A percentile compares a stretch with the other conserved stretches of the same genome.
Evolutionary conservation across 2,888 invertebrate species (phyloP).

Genomic region (Ectropis crepuscularia): DNA sequence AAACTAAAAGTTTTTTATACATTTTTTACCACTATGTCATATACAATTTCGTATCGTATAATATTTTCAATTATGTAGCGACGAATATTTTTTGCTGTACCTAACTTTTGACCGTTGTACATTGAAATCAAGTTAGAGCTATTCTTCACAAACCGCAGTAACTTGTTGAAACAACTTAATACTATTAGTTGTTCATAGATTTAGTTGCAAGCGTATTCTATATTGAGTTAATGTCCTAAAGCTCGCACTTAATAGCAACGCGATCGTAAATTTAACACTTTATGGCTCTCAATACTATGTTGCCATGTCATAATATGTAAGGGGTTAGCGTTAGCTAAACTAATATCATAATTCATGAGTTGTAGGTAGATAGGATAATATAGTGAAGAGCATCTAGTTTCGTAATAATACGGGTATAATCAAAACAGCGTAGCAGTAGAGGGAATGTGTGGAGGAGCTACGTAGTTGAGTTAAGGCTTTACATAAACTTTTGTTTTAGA

Average conservation of each 20-base stretch:
- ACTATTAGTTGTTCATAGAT: neutral
- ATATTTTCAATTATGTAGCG: too few species aligned
- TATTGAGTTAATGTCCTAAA: slow-evolving; percentile 25
- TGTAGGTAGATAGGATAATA: neutral
- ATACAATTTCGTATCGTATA: too few species aligned
- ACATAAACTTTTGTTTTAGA: too few species aligned
- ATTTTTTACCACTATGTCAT: too few species aligned
- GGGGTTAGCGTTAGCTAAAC: slow-evolving; percentile 8
- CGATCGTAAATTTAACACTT: slow-evolving; percentile 50
- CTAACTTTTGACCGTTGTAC: too few species aligned
- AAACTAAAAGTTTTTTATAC: too few species aligned
- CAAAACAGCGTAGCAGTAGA: too few species aligned
- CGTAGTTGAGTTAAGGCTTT: too few species aligned
- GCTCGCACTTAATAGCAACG: slow-evolving; percentile 29
- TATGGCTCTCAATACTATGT: slow-evolving; percentile 42
- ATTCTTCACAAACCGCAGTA: too few species aligned
- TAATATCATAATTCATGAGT: slow-evolving; percentile 11
- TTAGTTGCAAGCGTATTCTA: neutral
- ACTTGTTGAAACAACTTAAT: neutral
- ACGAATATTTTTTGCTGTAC: too few species aligned
- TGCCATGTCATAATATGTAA: slow-evolving; percentile 36
- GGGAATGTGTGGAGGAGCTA: too few species aligned
- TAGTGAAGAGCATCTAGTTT: neutral
- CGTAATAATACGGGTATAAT: neutral
- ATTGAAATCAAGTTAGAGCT: too few species aligned